Conservation (phyloP, 2,888 invertebrate genomes). For the Lithophane semibrunnea region DNA sequence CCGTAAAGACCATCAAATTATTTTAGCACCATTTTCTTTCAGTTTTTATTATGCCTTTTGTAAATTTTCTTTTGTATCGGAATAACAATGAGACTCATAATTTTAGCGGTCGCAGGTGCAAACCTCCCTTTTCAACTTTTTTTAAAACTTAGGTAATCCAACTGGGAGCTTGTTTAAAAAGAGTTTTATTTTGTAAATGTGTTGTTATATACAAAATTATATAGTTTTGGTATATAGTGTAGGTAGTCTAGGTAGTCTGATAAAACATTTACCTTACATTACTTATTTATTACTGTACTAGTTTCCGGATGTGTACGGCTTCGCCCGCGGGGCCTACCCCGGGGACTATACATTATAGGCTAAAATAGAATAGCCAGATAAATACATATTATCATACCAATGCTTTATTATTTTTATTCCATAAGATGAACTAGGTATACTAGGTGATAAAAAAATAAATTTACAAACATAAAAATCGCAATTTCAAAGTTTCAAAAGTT, state of each 20-base stretch:
- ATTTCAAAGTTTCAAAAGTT: no score
- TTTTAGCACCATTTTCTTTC: not conserved
- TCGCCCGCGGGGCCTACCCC: no score
- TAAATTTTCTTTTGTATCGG: not conserved
- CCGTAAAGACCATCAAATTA: constrained; percentile 13
- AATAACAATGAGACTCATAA: constrained; percentile 32
- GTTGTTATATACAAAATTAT: not conserved
- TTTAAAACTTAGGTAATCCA: not conserved
- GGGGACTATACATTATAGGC: not conserved
- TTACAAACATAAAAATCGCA: no score
- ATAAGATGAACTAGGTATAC: not conserved
- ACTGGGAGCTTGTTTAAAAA: not conserved
- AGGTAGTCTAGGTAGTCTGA: no score
- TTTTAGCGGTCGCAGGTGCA: constrained; percentile 27
- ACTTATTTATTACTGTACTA: no score
- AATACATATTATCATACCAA: not conserved
- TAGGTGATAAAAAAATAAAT: no score
- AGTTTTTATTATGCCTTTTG: constrained; percentile 6
- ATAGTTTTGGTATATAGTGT: no score
- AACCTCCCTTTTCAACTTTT: not conserved
- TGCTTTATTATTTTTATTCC: not conserved
- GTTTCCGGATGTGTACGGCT: no score
- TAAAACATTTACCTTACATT: not conserved
- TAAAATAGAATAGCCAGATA: not conserved
- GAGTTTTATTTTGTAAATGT: not conserved